Percentiles rank a stretch among this genome's conserved stretches.
Evolutionary conservation across 2,888 invertebrate species (phyloP).

Genomic region (Lithophane socia): DNA sequence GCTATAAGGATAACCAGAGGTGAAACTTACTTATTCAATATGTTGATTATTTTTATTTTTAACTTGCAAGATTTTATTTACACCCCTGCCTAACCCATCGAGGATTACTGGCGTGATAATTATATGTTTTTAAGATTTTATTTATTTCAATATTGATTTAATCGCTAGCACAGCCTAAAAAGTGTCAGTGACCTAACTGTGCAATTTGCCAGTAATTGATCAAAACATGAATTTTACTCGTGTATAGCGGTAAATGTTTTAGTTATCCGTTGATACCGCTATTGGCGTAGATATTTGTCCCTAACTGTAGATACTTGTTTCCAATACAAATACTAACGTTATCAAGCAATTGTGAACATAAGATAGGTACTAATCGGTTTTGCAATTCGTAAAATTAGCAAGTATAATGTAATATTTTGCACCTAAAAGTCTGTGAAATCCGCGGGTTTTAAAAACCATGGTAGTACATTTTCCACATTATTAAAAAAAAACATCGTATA

Average conservation of each 20-base stretch:
- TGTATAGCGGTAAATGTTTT: not conserved
- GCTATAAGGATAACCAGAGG: not conserved
- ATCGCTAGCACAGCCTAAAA: not conserved
- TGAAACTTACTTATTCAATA: constrained; percentile 1
- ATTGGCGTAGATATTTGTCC: not conserved
- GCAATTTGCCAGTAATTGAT: not conserved
- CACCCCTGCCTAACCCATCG: not conserved
- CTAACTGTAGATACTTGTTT: not conserved
- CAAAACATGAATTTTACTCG: not conserved
- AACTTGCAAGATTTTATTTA: constrained; percentile 1
- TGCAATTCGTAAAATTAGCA: not conserved
- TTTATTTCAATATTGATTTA: constrained; percentile 2
- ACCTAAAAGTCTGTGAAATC: not conserved
- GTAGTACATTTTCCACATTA: not conserved
- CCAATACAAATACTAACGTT: not conserved
- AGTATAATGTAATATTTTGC: not conserved
- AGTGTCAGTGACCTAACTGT: constrained; percentile 8
- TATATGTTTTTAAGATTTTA: not conserved
- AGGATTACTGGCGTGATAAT: not conserved
- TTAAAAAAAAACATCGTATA: not conserved
- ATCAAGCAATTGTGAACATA: not conserved
- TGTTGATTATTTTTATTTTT: not conserved
- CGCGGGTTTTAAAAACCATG: not conserved
- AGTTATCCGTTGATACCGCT: not conserved
- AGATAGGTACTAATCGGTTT: not conserved